Base-by-base conservation (phyloP, 2,113 vertebrate genomes). In the Poeciliopsis occidentalis region DNA sequence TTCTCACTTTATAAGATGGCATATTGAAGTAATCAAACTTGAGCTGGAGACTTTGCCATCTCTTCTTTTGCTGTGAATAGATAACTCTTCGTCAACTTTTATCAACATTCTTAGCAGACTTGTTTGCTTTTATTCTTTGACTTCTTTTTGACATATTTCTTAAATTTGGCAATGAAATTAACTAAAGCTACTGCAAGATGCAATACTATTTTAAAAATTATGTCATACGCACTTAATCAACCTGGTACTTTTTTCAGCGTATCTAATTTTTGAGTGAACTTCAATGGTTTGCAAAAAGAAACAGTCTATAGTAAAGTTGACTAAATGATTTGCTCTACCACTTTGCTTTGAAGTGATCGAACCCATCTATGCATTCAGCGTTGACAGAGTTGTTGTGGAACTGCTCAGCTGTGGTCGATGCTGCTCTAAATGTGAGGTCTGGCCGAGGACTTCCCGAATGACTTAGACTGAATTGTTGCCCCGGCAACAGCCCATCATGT, bases 401-500 rank as follows among this genome's bases (percentile, higher is more conserved):
- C 80, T 86, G 76, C 84, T 81, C 83, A 80, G 80, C 78, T 62
- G 74, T 80, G 74, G 54, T 76, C 60, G 86, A 78, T 80, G 84
- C 47, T 80, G 80, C 80, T 90, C 77, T 80, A 81, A 82, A 81
- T 76, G 80, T 85, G 73, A 81, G 84, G 88, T 85, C 84, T 90
- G 77, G 84, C 85, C 75, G 75, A 76, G 81, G 78, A 91, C 80
- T 71, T 84, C 75, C 82, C 84, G 76, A 89, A 83, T 91, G 90
- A 89, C 91, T 92, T 90, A 89, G 88, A 85, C 87, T 91, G 90
- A 82, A 77, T 81, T 30, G 93, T 95, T 95, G 84, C 92, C 92
- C 80, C 54, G 91, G 92, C 91, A 94, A 95, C 94, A 76, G 88
- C 89, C 91, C 91, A 92, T 91, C 88, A 88, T 83, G 87, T 85